phyloP scores from a whole-genome alignment of 2,888 invertebrate species.

The Fragum fragum region DNA sequence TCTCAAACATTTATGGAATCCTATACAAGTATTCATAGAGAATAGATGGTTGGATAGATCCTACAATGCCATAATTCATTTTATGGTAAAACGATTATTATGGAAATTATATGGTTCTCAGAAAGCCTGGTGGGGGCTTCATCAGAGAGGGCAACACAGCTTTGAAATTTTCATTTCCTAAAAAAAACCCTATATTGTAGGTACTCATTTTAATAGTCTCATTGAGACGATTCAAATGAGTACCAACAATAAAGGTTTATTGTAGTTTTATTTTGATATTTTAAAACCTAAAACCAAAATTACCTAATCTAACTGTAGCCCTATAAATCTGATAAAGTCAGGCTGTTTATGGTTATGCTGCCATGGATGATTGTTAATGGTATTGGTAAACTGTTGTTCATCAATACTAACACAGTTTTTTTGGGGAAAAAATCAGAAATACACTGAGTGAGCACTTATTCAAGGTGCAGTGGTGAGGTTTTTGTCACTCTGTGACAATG shows the following conservation, averaged over 20 bases:
- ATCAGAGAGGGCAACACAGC: too few species aligned
- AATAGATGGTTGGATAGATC: background rate
- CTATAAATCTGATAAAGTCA: slow-evolving; percentile 19
- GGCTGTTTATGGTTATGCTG: background rate
- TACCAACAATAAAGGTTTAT: too few species aligned
- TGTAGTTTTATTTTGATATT: too few species aligned
- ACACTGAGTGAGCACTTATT: background rate
- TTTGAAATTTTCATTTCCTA: too few species aligned
- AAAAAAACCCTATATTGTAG: too few species aligned
- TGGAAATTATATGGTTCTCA: slow-evolving; percentile 21
- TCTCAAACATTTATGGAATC: background rate
- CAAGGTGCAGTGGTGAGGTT: background rate
- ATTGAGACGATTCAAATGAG: too few species aligned
- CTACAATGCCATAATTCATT: slow-evolving; percentile 16
- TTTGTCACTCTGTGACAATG: too few species aligned
- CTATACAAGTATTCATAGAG: background rate
- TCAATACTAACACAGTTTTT: background rate
- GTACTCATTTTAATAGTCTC: too few species aligned
- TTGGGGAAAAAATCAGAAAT: background rate
- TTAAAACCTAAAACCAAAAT: too few species aligned
- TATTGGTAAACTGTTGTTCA: slow-evolving; percentile 2
- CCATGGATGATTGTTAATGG: background rate
- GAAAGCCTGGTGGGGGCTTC: too few species aligned
- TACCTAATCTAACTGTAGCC: too few species aligned
- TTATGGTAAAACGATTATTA: slow-evolving; percentile 22